A percentile compares a stretch with the other conserved stretches of the same genome.
Evolutionary conservation across 1,140 invertebrate species (phyloP).

Genomic region (Bombus breviceps): DNA sequence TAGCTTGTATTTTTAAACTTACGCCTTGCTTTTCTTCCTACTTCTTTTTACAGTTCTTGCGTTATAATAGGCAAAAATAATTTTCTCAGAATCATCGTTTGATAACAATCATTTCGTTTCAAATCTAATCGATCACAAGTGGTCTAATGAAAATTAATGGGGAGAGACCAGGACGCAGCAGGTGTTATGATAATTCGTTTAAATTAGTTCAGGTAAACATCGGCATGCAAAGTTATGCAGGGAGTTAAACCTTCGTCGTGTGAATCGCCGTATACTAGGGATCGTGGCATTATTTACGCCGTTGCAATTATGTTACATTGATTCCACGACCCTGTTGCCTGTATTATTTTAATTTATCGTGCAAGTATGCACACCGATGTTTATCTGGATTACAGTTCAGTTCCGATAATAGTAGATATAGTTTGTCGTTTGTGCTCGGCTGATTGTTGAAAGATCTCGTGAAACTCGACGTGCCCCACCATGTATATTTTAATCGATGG

Average conservation of each 20-base stretch:
- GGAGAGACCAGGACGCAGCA: slow-evolving; percentile 20
- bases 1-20: no score
- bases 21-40: no score
- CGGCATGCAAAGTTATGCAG: slow-evolving; percentile 51
- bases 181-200: slow-evolving; percentile 61
- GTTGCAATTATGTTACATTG: slow-evolving; percentile 37
- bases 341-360: slow-evolving; percentile 46
- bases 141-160: slow-evolving; percentile 51
- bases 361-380: neutral
- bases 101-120: neutral
- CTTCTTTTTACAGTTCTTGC: no score
- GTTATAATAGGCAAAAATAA: neutral
- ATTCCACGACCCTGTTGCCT: neutral
- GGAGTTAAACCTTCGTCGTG: slow-evolving; percentile 6
- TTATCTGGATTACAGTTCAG: slow-evolving; percentile 6
- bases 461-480: no score
- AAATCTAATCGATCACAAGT: neutral
- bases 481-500: neutral
- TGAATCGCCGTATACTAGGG: neutral
- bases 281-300: slow-evolving; percentile 45
- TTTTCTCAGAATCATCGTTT: neutral
- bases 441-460: neutral
- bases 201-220: slow-evolving; percentile 41
- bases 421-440: neutral
- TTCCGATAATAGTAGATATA: slow-evolving; percentile 15